A percentile compares a stretch with the other conserved stretches of the same genome.
phyloP scores from a whole-genome alignment of 2,113 vertebrate genomes.

The Dipodomys spectabilis region DNA sequence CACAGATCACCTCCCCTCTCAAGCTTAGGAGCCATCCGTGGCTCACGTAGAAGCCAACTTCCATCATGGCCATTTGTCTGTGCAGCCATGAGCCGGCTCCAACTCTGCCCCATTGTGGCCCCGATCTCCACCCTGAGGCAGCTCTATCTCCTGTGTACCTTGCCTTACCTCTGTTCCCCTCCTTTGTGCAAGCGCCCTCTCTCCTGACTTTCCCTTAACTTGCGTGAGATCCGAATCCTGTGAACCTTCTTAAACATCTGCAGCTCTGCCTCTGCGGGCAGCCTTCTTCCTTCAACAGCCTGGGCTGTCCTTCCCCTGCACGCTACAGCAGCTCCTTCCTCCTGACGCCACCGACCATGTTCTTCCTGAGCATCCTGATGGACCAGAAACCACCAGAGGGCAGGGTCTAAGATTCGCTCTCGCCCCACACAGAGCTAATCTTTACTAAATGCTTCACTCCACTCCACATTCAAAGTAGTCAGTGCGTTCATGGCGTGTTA shows the following conservation, averaged over 20 bases:
- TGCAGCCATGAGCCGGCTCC: not conserved
- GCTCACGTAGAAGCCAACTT: not conserved
- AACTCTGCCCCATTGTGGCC: fast-evolving
- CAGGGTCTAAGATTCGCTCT: not conserved
- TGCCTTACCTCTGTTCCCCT: not conserved
- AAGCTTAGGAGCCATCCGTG: not conserved
- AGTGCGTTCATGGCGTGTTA: not conserved
- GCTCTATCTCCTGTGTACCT: not conserved
- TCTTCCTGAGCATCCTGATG: not conserved
- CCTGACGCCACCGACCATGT: not conserved
- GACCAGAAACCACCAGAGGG: not conserved
- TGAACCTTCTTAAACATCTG: not conserved
- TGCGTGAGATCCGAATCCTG: not conserved
- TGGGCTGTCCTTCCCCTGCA: not conserved
- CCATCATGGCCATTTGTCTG: not conserved
- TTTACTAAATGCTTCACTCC: not conserved
- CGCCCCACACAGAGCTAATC: not conserved
- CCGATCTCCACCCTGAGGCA: not conserved
- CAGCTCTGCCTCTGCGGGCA: not conserved
- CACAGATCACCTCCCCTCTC: not conserved
- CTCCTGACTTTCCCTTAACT: not conserved
- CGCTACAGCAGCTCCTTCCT: not conserved
- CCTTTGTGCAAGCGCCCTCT: not conserved
- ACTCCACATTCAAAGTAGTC: not conserved
- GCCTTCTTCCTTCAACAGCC: not conserved